Evolutionary conservation across 1,140 invertebrate genomes (phyloP).

Genomic region (Trachymyrmex septentrionalis): DNA sequence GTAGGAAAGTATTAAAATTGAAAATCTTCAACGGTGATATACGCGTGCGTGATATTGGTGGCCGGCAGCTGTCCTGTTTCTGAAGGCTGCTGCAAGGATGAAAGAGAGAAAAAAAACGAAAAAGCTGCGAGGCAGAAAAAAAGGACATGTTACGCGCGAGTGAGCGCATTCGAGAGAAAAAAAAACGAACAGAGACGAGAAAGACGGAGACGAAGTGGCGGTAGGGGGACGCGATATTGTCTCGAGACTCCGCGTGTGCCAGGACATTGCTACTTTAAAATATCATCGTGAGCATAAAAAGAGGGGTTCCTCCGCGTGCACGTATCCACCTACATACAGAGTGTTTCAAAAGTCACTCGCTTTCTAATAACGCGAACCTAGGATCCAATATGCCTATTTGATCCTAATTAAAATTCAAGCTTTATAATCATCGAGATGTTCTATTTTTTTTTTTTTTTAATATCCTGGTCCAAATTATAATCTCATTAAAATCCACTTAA

Average conservation of each 20-base stretch:
- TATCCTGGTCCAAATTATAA: neutral
- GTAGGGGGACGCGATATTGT: conserved; percentile 82
- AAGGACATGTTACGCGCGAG: conserved; percentile 22
- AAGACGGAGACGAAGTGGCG: conserved; percentile 65
- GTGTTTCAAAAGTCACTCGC: conserved; percentile 28
- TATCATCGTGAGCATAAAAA: conserved; percentile 85
- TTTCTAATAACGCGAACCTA: neutral
- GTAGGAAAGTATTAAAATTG: conserved; percentile 86
- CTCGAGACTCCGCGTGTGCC: conserved; percentile 78
- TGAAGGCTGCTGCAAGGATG: conserved; percentile 66
- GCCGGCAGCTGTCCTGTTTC: conserved; percentile 85
- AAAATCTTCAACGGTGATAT: conserved; percentile 85
- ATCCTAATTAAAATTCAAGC: neutral
- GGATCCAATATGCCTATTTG: neutral
- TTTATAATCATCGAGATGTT: neutral
- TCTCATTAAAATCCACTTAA: neutral
- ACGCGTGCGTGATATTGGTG: conserved; percentile 84
- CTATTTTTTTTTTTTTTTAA: neutral
- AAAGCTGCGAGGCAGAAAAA: conserved; percentile 31
- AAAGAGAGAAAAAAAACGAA: conserved; percentile 63
- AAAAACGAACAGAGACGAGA: conserved; percentile 1
- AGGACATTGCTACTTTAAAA: conserved; percentile 85
- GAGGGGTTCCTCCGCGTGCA: conserved; percentile 23
- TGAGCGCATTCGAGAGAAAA: conserved; percentile 15
- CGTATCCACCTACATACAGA: conserved; percentile 57